Base-by-base conservation (phyloP, 2,797 vertebrate species). In the Ceryle rudis region DNA sequence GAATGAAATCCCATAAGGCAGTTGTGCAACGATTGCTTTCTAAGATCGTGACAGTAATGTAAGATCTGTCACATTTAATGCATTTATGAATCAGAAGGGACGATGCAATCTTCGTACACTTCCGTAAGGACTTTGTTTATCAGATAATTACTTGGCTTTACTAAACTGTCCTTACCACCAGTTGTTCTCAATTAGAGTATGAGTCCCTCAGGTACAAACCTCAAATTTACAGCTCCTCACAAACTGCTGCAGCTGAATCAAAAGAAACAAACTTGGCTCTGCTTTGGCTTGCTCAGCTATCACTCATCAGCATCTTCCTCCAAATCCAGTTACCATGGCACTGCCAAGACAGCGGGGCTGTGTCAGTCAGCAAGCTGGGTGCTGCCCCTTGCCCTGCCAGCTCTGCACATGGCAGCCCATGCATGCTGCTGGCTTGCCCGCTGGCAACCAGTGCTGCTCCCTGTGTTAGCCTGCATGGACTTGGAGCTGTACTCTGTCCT, bases 51-150 rank as follows among this genome's bases (percentile, higher is more conserved):
- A 81, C 72, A 91, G 82, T 81, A 95, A 93, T 18, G 52, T 49
- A 94, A 78, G 73, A 89, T 78, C 72, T 91, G 89, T 54, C 91
- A 84, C 67, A 62, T 75, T 75, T 72, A 91, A 93, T 55, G 78
- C 74, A 82, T 47, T 94, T 86, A 84, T 46, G 28, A 86, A 92
- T 79, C 88, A 86, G 88, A 89, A 89, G 58, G 89, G 91, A 95
- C 62, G 77, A 17, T 10, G 44, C 69, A 61, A 75, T 86, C 86
- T 85, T 74, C 78, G 61, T 31, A 41, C 58, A 39, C 51, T 90
- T 84, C 74, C 18, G 0, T 10, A 70, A 72, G 64, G 66, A 81
- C 81, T 29, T 51, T 41, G 80, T 65, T 94, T 66, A 84, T 31
- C 66, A 89, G 51, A 26, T 66, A 80, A 94, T 51, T 81, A 75